These are phyloP conservation scores for Podarcis lilfordi DNA, from an alignment of 2,797 vertebrate species.

Conservation along the genomic window DNA sequence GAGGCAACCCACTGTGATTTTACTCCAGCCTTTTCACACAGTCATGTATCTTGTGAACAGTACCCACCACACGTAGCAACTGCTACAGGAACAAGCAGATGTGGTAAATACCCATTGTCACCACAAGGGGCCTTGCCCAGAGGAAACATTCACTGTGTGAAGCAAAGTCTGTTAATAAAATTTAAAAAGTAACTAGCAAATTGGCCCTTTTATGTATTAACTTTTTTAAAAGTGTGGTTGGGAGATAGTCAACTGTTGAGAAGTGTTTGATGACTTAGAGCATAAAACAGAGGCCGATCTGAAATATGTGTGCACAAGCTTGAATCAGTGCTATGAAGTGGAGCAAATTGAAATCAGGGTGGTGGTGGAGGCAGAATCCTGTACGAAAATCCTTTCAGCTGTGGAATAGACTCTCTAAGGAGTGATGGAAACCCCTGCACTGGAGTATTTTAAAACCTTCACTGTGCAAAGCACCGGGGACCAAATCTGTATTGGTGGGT, in stretches of 20 bases:
- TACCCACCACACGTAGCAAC: background rate
- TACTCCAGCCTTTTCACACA: background rate
- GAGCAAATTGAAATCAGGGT: background rate
- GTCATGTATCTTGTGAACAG: background rate
- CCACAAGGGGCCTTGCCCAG: no score
- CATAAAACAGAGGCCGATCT: background rate
- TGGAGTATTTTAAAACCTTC: conserved; percentile 12
- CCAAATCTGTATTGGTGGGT: background rate
- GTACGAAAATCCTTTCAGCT: background rate
- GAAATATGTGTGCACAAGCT: background rate
- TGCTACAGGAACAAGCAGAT: background rate
- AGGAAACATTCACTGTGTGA: background rate
- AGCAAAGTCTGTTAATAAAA: background rate
- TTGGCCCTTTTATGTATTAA: background rate
- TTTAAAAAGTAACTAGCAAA: background rate
- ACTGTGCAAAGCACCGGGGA: background rate
- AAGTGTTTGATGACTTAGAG: conserved; percentile 18
- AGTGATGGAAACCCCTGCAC: background rate
- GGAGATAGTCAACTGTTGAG: background rate
- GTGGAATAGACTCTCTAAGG: background rate
- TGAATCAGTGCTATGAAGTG: background rate
- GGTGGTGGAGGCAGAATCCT: background rate
- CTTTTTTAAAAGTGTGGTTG: no score
- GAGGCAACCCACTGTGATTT: background rate
- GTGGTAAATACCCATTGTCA: background rate